These are phyloP conservation scores for Anguilla obscura DNA, from an alignment of 2,797 vertebrate species.

Conservation along the genomic window DNA sequence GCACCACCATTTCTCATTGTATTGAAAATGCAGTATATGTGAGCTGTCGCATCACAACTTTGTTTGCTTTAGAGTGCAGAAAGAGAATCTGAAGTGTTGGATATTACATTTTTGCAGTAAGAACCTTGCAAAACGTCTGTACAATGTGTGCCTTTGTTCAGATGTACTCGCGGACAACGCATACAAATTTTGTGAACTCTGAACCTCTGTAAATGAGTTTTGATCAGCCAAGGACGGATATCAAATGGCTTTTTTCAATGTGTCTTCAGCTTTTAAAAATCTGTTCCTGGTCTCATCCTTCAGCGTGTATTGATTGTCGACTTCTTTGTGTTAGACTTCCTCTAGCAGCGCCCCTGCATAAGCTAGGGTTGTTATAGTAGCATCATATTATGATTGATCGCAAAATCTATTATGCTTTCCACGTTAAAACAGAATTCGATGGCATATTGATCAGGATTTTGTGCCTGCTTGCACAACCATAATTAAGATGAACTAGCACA, in stretches of 20 bases:
- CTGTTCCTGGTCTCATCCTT: not conserved
- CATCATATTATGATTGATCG: conserved; percentile 16
- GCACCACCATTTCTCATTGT: not conserved
- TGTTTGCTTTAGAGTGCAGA: not conserved
- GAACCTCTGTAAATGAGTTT: not conserved
- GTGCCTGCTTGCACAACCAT: not conserved
- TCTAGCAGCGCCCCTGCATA: not conserved
- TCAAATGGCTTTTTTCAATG: not conserved
- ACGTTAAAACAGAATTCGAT: not conserved
- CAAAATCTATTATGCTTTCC: conserved; percentile 2
- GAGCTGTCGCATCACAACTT: not conserved
- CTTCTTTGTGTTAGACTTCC: not conserved
- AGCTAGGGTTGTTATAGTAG: not conserved
- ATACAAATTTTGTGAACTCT: not conserved
- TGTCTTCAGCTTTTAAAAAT: not conserved
- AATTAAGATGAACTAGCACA: conserved; percentile 15
- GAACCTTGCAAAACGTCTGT: not conserved
- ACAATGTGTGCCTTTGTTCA: not conserved
- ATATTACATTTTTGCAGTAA: not conserved
- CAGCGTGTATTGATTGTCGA: not conserved
- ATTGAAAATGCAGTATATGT: not conserved
- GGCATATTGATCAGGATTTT: conserved; percentile 5
- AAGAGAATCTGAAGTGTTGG: not conserved
- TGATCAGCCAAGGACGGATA: not conserved
- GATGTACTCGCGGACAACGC: not conserved